phyloP scores from a whole-genome alignment of 1,140 invertebrate genomes.

The Polyergus mexicanus region DNA sequence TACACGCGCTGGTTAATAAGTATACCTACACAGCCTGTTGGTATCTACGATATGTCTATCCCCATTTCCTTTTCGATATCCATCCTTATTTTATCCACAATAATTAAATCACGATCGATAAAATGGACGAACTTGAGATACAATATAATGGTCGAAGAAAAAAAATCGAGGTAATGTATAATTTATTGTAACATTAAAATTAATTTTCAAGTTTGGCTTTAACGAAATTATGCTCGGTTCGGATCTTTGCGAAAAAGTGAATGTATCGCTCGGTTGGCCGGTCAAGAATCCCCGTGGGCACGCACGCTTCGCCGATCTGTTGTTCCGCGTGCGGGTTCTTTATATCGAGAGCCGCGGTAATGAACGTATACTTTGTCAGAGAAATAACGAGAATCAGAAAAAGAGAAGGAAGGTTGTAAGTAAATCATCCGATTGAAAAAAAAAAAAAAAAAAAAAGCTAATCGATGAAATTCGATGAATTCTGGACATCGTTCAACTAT shows the following conservation, averaged over 20 bases:
- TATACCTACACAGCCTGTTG: background rate
- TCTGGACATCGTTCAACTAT: background rate
- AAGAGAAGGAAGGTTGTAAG: background rate
- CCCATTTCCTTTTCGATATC: background rate
- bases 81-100: background rate
- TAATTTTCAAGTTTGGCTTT: background rate
- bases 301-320: background rate
- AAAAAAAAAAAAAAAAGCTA: no score
- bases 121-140: background rate
- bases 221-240: slow-evolving; percentile 7
- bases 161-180: background rate
- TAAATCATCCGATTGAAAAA: background rate
- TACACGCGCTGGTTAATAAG: slow-evolving; percentile 16
- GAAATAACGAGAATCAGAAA: background rate
- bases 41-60: slow-evolving; percentile 8
- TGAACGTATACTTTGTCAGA: background rate
- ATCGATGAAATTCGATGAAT: background rate
- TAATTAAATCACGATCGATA: background rate
- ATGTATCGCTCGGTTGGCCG: background rate
- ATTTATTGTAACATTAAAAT: background rate
- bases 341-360: slow-evolving; percentile 18
- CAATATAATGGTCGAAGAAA: background rate
- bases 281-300: background rate
- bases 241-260: background rate
- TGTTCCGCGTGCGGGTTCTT: slow-evolving; percentile 13